phyloP scores from a whole-genome alignment of 2,797 vertebrate genomes.

The Characodon lateralis region DNA sequence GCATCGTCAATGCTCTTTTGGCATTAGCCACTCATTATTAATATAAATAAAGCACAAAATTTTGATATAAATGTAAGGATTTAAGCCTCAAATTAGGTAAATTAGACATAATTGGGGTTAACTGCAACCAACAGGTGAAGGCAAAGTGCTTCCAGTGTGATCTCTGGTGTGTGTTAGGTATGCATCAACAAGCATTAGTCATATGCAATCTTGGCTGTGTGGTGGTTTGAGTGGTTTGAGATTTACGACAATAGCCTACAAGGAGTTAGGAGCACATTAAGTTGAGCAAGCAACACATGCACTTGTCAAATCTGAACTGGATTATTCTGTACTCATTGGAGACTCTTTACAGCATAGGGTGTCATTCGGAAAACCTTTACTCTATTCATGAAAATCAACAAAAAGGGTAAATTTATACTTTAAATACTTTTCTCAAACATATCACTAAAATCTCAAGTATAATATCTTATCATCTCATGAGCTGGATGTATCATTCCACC shows the following conservation, averaged over 20 bases:
- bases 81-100: neutral
- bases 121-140: neutral
- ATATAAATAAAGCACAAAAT: neutral
- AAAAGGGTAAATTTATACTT: neutral
- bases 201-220: neutral
- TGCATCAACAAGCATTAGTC: neutral
- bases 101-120: neutral
- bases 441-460: neutral
- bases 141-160: neutral
- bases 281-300: neutral
- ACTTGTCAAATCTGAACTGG: neutral
- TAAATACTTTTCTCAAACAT: neutral
- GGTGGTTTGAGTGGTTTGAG: neutral
- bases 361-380: too few species aligned
- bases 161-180: neutral
- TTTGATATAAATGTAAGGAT: neutral
- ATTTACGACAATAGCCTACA: neutral
- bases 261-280: neutral
- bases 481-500: neutral
- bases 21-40: neutral
- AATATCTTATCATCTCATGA: neutral
- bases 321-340: neutral
- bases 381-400: neutral
- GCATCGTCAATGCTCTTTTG: neutral
- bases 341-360: neutral